Evolutionary conservation across 2,888 invertebrate species (phyloP).

Genomic region (Nymphalis polychloros): DNA sequence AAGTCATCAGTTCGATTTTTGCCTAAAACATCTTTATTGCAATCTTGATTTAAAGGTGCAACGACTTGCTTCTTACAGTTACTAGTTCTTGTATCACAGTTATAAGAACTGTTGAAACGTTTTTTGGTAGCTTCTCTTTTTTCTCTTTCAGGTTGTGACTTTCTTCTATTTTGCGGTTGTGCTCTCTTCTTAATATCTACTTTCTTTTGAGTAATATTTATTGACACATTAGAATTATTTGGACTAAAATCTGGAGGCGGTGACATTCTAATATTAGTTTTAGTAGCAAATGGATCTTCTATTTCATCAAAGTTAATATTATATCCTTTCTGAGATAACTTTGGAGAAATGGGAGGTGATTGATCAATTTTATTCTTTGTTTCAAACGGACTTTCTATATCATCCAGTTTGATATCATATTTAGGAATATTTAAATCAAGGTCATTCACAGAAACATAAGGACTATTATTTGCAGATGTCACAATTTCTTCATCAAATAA

Average conservation of each 20-base stretch:
- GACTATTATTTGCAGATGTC: slow-evolving; percentile 14
- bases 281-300: slow-evolving; percentile 69
- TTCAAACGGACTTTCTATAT: slow-evolving; percentile 35
- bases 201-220: slow-evolving; percentile 15
- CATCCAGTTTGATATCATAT: slow-evolving; percentile 12
- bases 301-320: slow-evolving; percentile 72
- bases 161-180: slow-evolving; percentile 50
- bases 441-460: slow-evolving; percentile 16
- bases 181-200: slow-evolving; percentile 13
- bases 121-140: slow-evolving; percentile 37
- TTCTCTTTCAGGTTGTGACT: slow-evolving; percentile 54
- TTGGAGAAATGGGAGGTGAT: slow-evolving; percentile 59
- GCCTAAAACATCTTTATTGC: not conserved
- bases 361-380: slow-evolving; percentile 40
- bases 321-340: slow-evolving; percentile 64
- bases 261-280: slow-evolving; percentile 63
- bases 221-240: slow-evolving; percentile 20
- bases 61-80: not conserved
- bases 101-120: slow-evolving; percentile 40
- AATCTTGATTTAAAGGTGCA: not conserved
- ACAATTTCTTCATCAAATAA: slow-evolving; percentile 15
- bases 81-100: slow-evolving; percentile 8
- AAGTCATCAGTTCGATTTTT: not conserved
- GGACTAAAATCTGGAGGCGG: slow-evolving; percentile 47
- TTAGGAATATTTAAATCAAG: slow-evolving; percentile 13